Evolutionary conservation across 2,113 vertebrate species (phyloP).

Genomic region (Pollimyrus isidori): DNA sequence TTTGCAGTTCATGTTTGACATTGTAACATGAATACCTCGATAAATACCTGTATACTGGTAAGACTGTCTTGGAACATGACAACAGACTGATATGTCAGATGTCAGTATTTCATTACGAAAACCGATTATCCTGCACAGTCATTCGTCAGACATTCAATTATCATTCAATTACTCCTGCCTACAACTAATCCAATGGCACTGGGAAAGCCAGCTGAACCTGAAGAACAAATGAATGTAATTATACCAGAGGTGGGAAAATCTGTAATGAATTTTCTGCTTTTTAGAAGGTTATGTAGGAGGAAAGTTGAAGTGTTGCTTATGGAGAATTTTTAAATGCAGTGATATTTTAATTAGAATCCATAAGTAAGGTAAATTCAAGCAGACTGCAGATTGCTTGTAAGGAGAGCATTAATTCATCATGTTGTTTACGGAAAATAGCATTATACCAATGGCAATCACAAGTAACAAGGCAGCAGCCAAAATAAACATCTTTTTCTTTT

Average conservation of each 20-base stretch:
- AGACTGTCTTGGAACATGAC: not conserved
- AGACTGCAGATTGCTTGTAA: not conserved
- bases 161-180: not conserved
- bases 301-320: not conserved
- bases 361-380: not conserved
- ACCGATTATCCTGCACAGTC: constrained; percentile 23
- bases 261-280: constrained; percentile 7
- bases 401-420: not conserved
- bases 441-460: constrained; percentile 8
- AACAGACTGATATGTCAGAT: constrained; percentile 6
- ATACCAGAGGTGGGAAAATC: not conserved
- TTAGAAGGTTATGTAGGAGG: not conserved
- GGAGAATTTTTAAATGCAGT: not conserved
- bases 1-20: not conserved
- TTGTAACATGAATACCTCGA: not conserved
- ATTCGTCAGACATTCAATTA: constrained; percentile 16
- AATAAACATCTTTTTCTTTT: not conserved
- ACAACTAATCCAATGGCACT: constrained; percentile 20
- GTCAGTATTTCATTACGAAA: constrained; percentile 21
- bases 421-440: not conserved
- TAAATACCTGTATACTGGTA: not conserved
- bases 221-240: constrained; percentile 2
- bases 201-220: constrained; percentile 9
- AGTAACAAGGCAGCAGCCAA: not conserved
- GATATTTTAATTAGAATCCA: constrained; percentile 10